Conservation (phyloP, 2,888 invertebrate species). For the Malacosoma neustria region DNA sequence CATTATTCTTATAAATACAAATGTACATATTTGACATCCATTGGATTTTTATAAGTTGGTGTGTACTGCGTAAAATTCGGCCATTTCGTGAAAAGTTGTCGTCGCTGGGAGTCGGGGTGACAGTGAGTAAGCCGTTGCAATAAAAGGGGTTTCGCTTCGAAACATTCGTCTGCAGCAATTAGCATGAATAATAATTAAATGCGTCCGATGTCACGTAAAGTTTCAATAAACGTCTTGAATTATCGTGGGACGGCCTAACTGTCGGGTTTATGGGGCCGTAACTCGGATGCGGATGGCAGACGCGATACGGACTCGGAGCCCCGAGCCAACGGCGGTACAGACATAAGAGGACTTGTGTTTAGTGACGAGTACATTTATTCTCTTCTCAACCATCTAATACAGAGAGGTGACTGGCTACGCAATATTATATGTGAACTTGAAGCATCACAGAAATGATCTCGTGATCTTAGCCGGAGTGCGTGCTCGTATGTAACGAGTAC, state of each 20-base stretch:
- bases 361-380: no score
- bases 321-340: background rate
- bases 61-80: no score
- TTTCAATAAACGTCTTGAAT: background rate
- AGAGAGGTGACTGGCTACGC: no score
- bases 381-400: no score
- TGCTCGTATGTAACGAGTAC: background rate
- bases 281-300: background rate
- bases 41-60: no score
- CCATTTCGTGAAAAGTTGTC: no score
- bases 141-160: background rate
- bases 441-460: no score
- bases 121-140: background rate
- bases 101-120: background rate
- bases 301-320: background rate
- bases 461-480: no score
- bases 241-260: background rate
- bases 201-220: background rate
- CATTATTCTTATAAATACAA: no score
- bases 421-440: no score
- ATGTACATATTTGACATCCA: no score
- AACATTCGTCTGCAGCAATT: background rate
- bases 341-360: no score
- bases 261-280: background rate
- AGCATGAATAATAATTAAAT: background rate